These are phyloP conservation scores for Bembecia ichneumoniformis DNA, from an alignment of 2,888 invertebrate species.

Conservation along the genomic window DNA sequence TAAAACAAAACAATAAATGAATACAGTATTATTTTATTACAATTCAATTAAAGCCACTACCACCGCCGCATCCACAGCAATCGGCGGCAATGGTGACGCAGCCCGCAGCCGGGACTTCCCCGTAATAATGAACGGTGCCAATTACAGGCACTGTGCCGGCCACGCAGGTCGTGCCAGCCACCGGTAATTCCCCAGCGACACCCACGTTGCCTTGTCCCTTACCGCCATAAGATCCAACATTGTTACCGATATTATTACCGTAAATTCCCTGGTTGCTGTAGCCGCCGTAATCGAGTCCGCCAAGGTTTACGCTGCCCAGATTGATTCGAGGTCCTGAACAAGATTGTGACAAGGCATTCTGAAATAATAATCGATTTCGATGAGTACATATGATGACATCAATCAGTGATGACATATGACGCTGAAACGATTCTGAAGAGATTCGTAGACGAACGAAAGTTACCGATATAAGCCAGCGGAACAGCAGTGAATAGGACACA, in stretches of 20 bases:
- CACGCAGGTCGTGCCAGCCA: constrained; percentile 20
- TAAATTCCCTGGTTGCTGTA: not conserved
- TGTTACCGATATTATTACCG: constrained; percentile 1
- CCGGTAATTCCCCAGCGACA: constrained; percentile 21
- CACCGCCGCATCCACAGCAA: constrained; percentile 7
- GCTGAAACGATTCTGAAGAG: too few relatives aligned
- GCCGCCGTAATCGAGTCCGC: not conserved
- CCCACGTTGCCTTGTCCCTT: constrained; percentile 20
- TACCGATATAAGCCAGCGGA: too few relatives aligned
- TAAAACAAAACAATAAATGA: too few relatives aligned
- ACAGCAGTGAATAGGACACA: too few relatives aligned
- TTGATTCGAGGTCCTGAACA: not conserved
- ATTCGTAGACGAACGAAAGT: not conserved
- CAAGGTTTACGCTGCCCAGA: not conserved
- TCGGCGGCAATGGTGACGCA: constrained; percentile 9
- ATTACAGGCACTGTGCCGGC: constrained; percentile 28
- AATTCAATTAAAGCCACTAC: not conserved
- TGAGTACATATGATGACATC: too few relatives aligned
- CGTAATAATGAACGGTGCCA: constrained; percentile 27
- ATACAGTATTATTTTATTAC: too few relatives aligned
- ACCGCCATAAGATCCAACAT: constrained; percentile 18
- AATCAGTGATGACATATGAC: too few relatives aligned
- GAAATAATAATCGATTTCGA: not conserved
- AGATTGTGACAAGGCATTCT: not conserved
- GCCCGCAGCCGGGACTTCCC: constrained; percentile 22